Base-by-base conservation (phyloP, 2,797 vertebrate species). In the Chaunax sp. region DNA sequence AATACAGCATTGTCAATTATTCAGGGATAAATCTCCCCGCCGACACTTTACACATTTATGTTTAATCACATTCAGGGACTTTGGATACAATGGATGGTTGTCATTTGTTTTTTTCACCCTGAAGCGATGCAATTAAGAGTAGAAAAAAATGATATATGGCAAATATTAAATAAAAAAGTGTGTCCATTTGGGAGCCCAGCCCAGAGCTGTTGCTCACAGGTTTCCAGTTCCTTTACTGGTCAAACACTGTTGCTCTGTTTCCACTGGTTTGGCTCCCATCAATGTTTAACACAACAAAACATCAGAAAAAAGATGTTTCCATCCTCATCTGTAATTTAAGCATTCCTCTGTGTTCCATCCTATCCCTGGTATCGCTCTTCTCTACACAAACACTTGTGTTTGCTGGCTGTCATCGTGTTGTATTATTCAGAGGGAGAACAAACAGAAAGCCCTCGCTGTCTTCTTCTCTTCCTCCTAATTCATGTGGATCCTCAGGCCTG, bases 1-100 rank as follows among this genome's bases (percentile, higher is more conserved):
- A 91, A 91, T 85, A 84, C 44, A 65, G 71, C 52, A 12, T 35
- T 76, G 80, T 93, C 77, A 91, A 88, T 92, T 87, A 92, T 93
- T 93, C 53, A 90, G 51, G 66, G 61, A 9, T 37, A 70, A 78
- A 76, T 78, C 74, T 81, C 75, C 66, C 69, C 25, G 6, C 49
- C 9, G 51, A 61, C 58, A 64, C 73, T 84, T 89, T 75, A 83
- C 49, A 83, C 83, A 88, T 86, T 87, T 77, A 84, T 86, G 71
- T 83, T 83, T 85, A 74, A 87, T 86, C 76, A 84, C 83, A 83
- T 82, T 72, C 70, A 63, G 84, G 71, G 78, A 78, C 63, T 87
- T 81, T 75, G 64, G 72, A 82, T 72, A 64, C 69, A 77, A 83
- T 84, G 60, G 23, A 25, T 60, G 65, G 52, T 46, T 79, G 79